Conservation (phyloP, 2,113 vertebrate species). For the Halcyon malimbica region DNA sequence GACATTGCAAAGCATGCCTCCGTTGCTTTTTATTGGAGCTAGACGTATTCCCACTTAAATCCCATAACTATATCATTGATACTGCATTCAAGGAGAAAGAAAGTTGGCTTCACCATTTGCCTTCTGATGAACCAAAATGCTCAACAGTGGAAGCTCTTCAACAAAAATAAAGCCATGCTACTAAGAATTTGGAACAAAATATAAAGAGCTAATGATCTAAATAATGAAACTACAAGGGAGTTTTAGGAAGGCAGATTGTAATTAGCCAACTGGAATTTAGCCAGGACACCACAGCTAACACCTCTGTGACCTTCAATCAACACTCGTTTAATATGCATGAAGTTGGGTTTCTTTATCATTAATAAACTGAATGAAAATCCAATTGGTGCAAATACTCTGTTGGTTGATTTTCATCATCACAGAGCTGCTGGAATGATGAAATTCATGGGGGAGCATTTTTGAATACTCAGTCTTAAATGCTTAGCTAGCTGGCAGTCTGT, state of each 20-base stretch:
- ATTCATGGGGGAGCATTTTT: background rate
- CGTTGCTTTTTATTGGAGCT: background rate
- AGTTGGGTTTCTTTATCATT: conserved; percentile 30
- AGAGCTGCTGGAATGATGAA: background rate
- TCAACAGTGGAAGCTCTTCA: background rate
- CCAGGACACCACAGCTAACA: conserved; percentile 70
- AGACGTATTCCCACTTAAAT: background rate
- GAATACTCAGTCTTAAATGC: conserved; percentile 1
- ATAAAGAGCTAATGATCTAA: conserved; percentile 49
- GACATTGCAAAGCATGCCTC: background rate
- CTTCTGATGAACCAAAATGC: background rate
- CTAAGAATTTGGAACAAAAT: conserved; percentile 39
- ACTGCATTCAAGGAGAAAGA: background rate
- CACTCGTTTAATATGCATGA: conserved; percentile 59
- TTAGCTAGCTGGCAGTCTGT: background rate
- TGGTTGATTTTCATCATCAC: conserved; percentile 36
- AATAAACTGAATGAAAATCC: conserved; percentile 45
- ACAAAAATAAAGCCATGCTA: background rate
- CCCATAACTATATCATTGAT: background rate
- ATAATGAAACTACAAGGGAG: conserved; percentile 62
- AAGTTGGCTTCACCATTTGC: background rate
- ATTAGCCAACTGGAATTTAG: conserved; percentile 70
- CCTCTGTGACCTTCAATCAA: conserved; percentile 71
- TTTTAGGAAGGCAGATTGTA: conserved; percentile 64
- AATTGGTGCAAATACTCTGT: conserved; percentile 13